Evolutionary conservation across 2,888 invertebrate species (phyloP).

Genomic region (Meiosimyza platycephala): DNA sequence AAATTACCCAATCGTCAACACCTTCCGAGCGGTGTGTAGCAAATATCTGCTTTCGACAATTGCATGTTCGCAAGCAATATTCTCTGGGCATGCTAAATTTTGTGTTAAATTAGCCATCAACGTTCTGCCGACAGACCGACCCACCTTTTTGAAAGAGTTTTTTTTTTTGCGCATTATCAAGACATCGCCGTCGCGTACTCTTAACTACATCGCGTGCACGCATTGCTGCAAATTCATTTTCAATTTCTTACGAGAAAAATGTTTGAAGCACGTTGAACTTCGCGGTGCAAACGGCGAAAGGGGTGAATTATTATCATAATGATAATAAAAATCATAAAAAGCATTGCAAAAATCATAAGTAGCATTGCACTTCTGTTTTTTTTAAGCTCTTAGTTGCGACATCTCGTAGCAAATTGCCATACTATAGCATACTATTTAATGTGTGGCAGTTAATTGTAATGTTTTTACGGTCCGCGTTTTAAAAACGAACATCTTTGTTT

Average conservation of each 20-base stretch:
- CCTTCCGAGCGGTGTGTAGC: background rate
- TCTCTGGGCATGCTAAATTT: conserved; percentile 10
- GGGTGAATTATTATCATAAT: conserved; percentile 41
- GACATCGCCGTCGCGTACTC: background rate
- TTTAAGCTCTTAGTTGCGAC: conserved; percentile 6
- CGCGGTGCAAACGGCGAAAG: background rate
- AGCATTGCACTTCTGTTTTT: conserved; percentile 45
- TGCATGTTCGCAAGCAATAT: conserved; percentile 7
- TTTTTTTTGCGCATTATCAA: background rate
- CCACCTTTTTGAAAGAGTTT: background rate
- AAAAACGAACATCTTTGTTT: conserved; percentile 41
- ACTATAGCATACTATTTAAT: background rate
- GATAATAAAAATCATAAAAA: conserved; percentile 50
- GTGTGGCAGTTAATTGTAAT: background rate
- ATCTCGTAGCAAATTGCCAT: background rate
- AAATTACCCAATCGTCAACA: conserved; percentile 14
- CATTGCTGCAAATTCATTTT: conserved; percentile 17
- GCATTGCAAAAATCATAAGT: too few species aligned
- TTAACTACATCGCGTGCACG: conserved; percentile 1
- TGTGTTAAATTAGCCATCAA: background rate
- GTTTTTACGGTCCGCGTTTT: conserved; percentile 27
- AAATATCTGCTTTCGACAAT: background rate
- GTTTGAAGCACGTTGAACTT: conserved; percentile 16
- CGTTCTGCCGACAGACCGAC: background rate
- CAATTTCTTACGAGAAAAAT: conserved; percentile 14